phyloP scores from a whole-genome alignment of 1,140 invertebrate species.

The Tetramorium parvispinum region DNA sequence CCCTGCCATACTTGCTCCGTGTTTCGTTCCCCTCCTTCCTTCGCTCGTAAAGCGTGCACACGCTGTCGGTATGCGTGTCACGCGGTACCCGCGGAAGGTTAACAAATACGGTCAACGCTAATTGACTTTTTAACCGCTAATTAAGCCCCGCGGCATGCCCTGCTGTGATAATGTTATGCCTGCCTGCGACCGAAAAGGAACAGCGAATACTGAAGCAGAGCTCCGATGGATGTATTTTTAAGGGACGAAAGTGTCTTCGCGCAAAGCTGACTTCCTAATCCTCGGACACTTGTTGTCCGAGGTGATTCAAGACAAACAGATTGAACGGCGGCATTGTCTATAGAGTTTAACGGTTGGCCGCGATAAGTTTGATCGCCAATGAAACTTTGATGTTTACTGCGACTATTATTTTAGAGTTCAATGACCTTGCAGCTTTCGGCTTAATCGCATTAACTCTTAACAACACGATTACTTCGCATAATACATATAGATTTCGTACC shows the following conservation, averaged over 20 bases:
- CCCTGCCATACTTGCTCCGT: conserved; percentile 27
- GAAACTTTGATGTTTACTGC: conserved; percentile 59
- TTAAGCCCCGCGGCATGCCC: conserved; percentile 70
- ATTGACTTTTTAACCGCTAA: conserved; percentile 79
- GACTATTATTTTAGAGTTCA: conserved; percentile 57
- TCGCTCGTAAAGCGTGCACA: conserved; percentile 27
- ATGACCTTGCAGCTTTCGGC: conserved; percentile 45
- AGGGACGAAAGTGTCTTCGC: conserved; percentile 4
- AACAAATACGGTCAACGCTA: conserved; percentile 78
- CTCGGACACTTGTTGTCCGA: conserved; percentile 54
- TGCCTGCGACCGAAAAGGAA: not conserved
- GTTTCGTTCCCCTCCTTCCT: conserved; percentile 53
- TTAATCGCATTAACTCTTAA: conserved; percentile 45
- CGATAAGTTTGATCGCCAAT: conserved; percentile 58
- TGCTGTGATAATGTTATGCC: conserved; percentile 59
- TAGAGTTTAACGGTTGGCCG: conserved; percentile 51
- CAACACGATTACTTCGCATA: conserved; percentile 1
- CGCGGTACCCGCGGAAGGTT: conserved; percentile 70
- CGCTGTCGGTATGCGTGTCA: conserved; percentile 60
- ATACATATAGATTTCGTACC: not conserved
- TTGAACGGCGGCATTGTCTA: conserved; percentile 57
- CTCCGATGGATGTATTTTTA: conserved; percentile 33
- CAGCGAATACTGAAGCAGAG: not conserved
- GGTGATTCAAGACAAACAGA: conserved; percentile 60
- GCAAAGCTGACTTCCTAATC: conserved; percentile 57